Conservation (phyloP, 2,113 vertebrate genomes). For the Microtus ochrogaster region DNA sequence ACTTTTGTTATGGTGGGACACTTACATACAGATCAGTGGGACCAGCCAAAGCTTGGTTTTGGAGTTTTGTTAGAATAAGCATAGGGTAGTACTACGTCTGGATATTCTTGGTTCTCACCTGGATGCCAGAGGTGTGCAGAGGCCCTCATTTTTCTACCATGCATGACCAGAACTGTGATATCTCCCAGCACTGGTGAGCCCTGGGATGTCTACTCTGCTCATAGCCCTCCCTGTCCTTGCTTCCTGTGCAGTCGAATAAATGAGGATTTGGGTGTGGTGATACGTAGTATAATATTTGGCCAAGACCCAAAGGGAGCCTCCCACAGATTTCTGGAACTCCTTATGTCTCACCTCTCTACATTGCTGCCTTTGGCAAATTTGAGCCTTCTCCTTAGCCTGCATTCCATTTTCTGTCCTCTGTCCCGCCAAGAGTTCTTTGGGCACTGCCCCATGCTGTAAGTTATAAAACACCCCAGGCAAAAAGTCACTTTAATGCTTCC, state of each 20-base stretch:
- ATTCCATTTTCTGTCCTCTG: neutral
- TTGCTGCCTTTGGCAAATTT: neutral
- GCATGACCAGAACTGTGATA: neutral
- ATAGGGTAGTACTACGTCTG: neutral
- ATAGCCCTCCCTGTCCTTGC: neutral
- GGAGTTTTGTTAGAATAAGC: neutral
- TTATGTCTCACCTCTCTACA: neutral
- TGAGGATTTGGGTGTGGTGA: neutral
- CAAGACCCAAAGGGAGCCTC: neutral
- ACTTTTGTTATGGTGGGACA: neutral
- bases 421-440: neutral
- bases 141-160: neutral
- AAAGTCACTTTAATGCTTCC: neutral
- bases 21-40: neutral
- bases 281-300: neutral
- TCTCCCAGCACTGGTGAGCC: neutral
- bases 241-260: neutral
- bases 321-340: neutral
- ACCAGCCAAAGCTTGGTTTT: neutral
- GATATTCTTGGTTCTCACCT: neutral
- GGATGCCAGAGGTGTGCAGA: neutral
- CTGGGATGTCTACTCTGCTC: neutral
- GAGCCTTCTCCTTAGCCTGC: neutral
- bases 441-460: neutral
- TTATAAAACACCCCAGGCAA: slow-evolving; percentile 36